A percentile compares a stretch with the other conserved stretches of the same genome.
Conservation (phyloP, 2,113 vertebrate species). For the Acrocephalus kingi region DNA sequence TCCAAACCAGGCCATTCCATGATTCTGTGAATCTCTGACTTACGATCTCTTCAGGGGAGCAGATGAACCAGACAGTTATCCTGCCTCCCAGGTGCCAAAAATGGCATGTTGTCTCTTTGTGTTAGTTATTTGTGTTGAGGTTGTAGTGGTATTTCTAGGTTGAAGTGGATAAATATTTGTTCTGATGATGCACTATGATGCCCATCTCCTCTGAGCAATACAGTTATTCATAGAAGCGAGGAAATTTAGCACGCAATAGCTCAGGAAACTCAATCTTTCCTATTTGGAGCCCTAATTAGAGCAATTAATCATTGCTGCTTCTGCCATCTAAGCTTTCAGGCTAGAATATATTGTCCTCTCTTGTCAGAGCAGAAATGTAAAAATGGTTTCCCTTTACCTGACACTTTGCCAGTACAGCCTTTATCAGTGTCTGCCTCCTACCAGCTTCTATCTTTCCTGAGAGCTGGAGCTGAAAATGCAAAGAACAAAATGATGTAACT, state of each 20-base stretch:
- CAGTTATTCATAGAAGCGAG: constrained; percentile 42
- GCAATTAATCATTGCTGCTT: constrained; percentile 61
- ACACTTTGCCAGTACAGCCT: constrained; percentile 18
- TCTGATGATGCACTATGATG: constrained; percentile 34
- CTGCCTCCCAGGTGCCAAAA: not conserved
- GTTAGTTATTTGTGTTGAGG: not conserved
- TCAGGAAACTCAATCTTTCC: constrained; percentile 42
- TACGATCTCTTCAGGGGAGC: not conserved
- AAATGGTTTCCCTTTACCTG: constrained; percentile 47
- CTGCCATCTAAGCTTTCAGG: constrained; percentile 40
- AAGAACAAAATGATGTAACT: not conserved
- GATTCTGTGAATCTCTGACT: not conserved
- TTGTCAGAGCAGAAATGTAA: constrained; percentile 44
- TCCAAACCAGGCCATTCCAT: not conserved
- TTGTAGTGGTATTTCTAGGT: not conserved
- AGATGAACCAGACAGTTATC: not conserved
- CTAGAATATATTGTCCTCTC: constrained; percentile 47
- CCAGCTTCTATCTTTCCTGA: constrained; percentile 15
- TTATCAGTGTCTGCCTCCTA: constrained; percentile 52
- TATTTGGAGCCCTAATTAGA: constrained; percentile 56
- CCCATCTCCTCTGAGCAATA: constrained; percentile 33
- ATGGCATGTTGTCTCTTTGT: not conserved
- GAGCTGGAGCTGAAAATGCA: constrained; percentile 14
- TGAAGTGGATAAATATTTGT: constrained; percentile 39
- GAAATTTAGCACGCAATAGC: constrained; percentile 8